These are phyloP conservation scores for Leucoraja erinaceus DNA, from an alignment of 2,113 vertebrate species.

Conservation along the genomic window DNA sequence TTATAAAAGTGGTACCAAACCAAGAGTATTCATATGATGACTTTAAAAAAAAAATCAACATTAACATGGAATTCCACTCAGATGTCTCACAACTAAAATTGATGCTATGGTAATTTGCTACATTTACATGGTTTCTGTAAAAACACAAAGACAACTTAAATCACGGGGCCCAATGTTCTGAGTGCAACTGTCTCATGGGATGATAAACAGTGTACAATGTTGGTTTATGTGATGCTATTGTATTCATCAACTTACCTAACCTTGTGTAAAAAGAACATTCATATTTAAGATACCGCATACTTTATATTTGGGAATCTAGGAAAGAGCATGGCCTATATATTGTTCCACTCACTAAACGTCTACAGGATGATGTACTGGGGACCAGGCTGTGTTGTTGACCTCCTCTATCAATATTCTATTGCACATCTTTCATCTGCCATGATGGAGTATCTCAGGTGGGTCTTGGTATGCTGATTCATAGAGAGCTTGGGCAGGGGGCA, in stretches of 20 bases:
- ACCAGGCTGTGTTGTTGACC: too few species aligned
- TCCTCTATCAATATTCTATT: too few species aligned
- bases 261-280: background rate
- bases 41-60: background rate
- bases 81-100: background rate
- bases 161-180: background rate
- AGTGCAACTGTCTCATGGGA: background rate
- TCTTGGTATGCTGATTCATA: too few species aligned
- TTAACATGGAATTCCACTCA: background rate
- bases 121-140: background rate
- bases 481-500: too few species aligned
- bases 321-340: background rate
- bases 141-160: background rate
- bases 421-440: too few species aligned
- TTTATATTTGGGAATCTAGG: background rate
- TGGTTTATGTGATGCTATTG: background rate
- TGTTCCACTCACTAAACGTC: too few species aligned
- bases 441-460: too few species aligned
- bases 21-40: background rate
- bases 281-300: background rate
- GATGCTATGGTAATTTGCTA: background rate
- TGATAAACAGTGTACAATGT: background rate
- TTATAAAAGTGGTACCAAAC: constrained; percentile 10
- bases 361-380: too few species aligned
- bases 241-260: background rate